A percentile compares a stretch with the other conserved stretches of the same genome.
Evolutionary conservation across 2,113 vertebrate genomes (phyloP).

Genomic region (Catagonus wagneri): DNA sequence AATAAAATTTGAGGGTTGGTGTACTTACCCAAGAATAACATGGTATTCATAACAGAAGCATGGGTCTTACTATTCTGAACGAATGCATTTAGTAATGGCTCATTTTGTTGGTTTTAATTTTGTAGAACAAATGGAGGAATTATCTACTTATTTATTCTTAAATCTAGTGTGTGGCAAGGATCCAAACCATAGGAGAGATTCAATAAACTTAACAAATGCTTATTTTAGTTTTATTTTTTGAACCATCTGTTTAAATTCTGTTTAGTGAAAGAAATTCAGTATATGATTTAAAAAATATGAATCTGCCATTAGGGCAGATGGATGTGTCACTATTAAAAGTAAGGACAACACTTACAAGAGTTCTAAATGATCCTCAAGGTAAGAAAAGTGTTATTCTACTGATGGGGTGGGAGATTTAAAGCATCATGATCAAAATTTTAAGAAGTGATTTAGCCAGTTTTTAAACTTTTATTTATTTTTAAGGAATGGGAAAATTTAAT

Average conservation of each 20-base stretch:
- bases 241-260: neutral
- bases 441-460: neutral
- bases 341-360: neutral
- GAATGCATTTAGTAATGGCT: neutral
- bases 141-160: neutral
- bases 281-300: neutral
- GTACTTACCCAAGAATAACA: neutral
- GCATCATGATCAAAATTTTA: neutral
- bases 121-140: neutral
- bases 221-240: constrained; percentile 9
- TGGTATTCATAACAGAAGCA: neutral
- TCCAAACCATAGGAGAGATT: neutral
- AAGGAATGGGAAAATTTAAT: neutral
- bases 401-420: neutral
- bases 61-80: neutral
- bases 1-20: neutral
- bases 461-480: neutral
- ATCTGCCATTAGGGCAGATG: neutral
- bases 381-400: neutral
- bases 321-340: neutral
- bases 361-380: neutral
- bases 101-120: neutral
- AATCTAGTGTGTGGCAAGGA: neutral
- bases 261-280: neutral
- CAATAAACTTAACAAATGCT: neutral